phyloP scores from a whole-genome alignment of 2,113 vertebrate species.

The Rutilus rutilus region DNA sequence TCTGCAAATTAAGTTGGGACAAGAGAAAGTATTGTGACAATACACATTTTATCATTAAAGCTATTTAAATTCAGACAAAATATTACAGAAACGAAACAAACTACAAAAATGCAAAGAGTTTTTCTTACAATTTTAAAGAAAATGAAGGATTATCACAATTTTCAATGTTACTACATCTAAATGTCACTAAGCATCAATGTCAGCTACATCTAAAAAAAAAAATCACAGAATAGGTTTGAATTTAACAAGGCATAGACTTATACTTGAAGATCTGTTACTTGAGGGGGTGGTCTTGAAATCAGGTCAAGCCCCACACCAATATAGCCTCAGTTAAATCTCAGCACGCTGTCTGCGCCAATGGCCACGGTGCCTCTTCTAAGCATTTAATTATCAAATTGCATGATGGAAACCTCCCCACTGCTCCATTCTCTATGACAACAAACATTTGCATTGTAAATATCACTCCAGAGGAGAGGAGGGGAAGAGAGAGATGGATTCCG shows the following conservation, averaged over 20 bases:
- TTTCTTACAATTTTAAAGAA: not conserved
- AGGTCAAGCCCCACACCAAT: conserved; percentile 43
- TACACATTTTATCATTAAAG: no score
- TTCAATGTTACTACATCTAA: not conserved
- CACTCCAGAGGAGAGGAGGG: conserved; percentile 53
- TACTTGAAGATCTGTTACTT: conserved; percentile 22
- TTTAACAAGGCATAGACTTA: not conserved
- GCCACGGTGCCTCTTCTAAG: conserved; percentile 45
- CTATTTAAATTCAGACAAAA: no score
- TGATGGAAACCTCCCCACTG: conserved; percentile 62
- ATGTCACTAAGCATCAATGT: not conserved
- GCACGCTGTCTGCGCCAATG: conserved; percentile 23
- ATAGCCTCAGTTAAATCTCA: conserved; percentile 36
- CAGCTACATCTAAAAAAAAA: conserved; percentile 1
- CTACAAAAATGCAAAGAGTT: not conserved
- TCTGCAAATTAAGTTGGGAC: no score
- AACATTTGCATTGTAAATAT: conserved; percentile 77
- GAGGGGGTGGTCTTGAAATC: conserved; percentile 35
- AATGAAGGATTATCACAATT: not conserved
- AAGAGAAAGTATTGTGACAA: no score
- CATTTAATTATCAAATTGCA: conserved; percentile 71
- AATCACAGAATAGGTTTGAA: not conserved
- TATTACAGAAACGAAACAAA: no score
- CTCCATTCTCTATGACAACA: conserved; percentile 38
- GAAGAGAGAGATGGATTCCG: conserved; percentile 40